Conservation (phyloP, 2,113 vertebrate genomes). For the Sapayoa aenigma region DNA sequence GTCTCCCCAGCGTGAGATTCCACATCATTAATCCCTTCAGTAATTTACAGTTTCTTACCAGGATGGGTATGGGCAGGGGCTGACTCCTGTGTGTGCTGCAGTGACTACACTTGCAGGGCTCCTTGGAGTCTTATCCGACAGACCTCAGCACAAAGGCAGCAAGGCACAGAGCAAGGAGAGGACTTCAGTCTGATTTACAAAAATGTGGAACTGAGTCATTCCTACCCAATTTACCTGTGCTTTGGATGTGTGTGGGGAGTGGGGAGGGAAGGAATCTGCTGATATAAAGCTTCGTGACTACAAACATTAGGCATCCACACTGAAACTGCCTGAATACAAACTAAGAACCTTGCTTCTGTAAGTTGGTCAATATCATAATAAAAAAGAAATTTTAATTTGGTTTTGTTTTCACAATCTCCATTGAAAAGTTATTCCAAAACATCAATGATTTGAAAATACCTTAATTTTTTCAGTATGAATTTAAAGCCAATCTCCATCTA, state of each 20-base stretch:
- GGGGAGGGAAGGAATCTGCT: not conserved
- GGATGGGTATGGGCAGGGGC: not conserved
- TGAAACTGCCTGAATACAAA: not conserved
- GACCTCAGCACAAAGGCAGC: not conserved
- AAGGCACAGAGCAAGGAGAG: not conserved
- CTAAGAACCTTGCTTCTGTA: not conserved
- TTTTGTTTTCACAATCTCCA: not conserved
- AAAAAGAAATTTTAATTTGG: not conserved
- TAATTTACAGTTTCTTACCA: not conserved
- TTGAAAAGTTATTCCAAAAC: not conserved
- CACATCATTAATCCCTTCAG: not conserved
- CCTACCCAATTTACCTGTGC: not conserved
- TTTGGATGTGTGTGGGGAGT: not conserved
- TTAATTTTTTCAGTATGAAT: not conserved
- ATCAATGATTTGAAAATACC: not conserved
- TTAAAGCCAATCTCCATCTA: not conserved
- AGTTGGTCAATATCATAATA: not conserved
- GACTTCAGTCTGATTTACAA: not conserved
- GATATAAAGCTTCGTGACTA: not conserved
- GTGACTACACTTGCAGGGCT: not conserved
- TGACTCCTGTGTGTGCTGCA: not conserved
- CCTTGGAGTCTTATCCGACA: not conserved
- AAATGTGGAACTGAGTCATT: not conserved
- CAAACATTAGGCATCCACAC: not conserved
- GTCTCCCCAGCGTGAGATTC: not conserved